Evolutionary conservation across 1,140 invertebrate genomes (phyloP), one percentile per base, ranked within the genome.

Genomic region (Leptopilina clavipes): DNA sequence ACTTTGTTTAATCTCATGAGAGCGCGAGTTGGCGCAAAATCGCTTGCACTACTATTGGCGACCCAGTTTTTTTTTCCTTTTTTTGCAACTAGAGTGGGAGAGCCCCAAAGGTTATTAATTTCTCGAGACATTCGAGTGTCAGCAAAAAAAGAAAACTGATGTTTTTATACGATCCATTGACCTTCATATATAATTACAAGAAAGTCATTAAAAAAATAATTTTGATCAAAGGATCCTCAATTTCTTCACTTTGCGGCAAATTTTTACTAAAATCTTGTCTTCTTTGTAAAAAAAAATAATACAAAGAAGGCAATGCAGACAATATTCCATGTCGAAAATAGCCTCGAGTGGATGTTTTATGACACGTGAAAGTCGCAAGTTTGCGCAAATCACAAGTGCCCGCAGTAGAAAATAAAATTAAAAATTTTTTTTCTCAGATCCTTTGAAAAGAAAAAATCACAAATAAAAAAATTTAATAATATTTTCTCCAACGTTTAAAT

Each of bases 41-140:
- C 59, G 22, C 56, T 12, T 59, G 56, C 2, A 25, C 19, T 25
- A 59, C 19, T 31, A 59, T 59, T 25, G 56, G 18, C 59, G 59
- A 65, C 59, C 59, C 59, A 65, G 59, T 37, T 65, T 65, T 25
- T 40, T 40, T 40, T 40, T 40, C 37, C 7, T 6, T 40, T 31
- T 31, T 31, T 31, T 65, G 56, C n/a, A 14, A 65, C 1, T 25
- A 56, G 45, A 59, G 56, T 59, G 56, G 56, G 56, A 22, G 59
- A 65, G 25, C 10, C 25, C 12, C 59, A 65, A 65, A 65, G 59
- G 59, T 65, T 65, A 65, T 65, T 31, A 65, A 65, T 65, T 65
- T 31, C 22, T 65, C 22, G 59, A 31, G 56, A 65, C 56, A 65
- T 65, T 65, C 12, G n/a, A 65, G 22, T 31, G 14, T 65, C 59